Percentiles rank a stretch among this genome's conserved stretches.
These are phyloP conservation scores for Platysteira castanea DNA, from an alignment of 2,113 vertebrate species.

Conservation along the genomic window DNA sequence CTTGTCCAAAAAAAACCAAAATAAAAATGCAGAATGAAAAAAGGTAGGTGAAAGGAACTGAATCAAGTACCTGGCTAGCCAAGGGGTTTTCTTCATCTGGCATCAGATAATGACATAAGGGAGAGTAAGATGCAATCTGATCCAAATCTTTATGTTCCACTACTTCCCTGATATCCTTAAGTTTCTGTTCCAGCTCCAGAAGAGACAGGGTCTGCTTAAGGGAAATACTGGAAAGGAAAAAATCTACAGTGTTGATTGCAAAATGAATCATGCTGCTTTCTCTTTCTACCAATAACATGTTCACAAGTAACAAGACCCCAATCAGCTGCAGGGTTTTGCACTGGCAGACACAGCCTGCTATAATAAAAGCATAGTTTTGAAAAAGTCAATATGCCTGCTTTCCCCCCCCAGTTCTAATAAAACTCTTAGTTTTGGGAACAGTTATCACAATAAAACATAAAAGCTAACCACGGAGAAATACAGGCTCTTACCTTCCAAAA, in stretches of 20 bases:
- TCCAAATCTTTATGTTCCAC: slow-evolving; percentile 75
- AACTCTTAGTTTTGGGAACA: not conserved
- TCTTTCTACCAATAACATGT: not conserved
- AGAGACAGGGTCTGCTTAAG: slow-evolving; percentile 91
- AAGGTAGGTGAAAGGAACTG: not conserved
- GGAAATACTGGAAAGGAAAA: slow-evolving; percentile 77
- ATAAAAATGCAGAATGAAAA: not conserved
- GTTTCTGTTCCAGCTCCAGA: slow-evolving; percentile 88
- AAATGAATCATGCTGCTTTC: not conserved
- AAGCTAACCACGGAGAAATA: not conserved
- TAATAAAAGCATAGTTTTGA: not conserved
- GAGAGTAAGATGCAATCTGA: slow-evolving; percentile 47
- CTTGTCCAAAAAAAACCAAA: not conserved
- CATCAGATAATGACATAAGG: slow-evolving; percentile 89
- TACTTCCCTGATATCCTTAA: slow-evolving; percentile 83
- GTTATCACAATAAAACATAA: not conserved
- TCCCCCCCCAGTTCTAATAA: not conserved
- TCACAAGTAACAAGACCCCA: not conserved
- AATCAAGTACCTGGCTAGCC: slow-evolving; percentile 82
- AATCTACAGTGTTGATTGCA: not conserved
- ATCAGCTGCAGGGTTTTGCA: not conserved
- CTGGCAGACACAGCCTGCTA: not conserved
- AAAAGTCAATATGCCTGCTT: not conserved
- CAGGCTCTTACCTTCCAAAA: slow-evolving; percentile 80
- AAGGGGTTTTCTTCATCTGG: slow-evolving; percentile 90